Base-by-base conservation (phyloP, 2,888 invertebrate genomes). In the Acanthosepion pharaonis region DNA sequence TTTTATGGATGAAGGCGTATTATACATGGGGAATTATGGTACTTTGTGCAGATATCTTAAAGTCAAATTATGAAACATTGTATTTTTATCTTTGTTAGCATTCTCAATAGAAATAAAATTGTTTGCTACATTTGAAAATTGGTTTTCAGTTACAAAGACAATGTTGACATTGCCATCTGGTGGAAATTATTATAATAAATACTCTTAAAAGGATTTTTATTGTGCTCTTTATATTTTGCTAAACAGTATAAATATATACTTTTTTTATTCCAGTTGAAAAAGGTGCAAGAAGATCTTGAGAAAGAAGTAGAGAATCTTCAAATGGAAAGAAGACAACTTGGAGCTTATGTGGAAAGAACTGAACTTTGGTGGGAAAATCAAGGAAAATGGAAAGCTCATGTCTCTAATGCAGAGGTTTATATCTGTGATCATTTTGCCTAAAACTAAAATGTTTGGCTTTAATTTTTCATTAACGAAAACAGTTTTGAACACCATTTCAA, bases 311-410 rank as follows among this genome's bases (percentile, higher is more conserved):
- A 98, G 96, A 98, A 98, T 97, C 97, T 99, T 94, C 98, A 98
- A 95, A 98, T 98, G 6, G 99, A 99, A 97, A 98, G 98, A 97
- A 98, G 98, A 95, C 98, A 98, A 96, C 97, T 99, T 91, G 99
- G 99, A 97, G 98, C 98, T 0, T 99, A 99, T 97, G 98, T 99
- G 94, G 98, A 98, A 33, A 98, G 99, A 91, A 99, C 99, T 0
- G 99, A 99, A 97, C 98, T 98, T 94, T 99, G 99, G 99, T 98
- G 98, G 0, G 99, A 99, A 96, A 98, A 99, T 97, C 98, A 99
- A 96, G 99, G 99, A 49, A 98, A 98, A 95, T 99, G 99, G 99
- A 98, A 98, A 95, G 99, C 99, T 15, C 98, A 98, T 92, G 98
- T 99, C 51, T 96, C 96, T 95, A 96, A 96, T 94, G 95, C 96